Evolutionary conservation across 2,888 invertebrate genomes (phyloP), one percentile per base, ranked within the genome.

Genomic region (Eucriotettix oculatus): DNA sequence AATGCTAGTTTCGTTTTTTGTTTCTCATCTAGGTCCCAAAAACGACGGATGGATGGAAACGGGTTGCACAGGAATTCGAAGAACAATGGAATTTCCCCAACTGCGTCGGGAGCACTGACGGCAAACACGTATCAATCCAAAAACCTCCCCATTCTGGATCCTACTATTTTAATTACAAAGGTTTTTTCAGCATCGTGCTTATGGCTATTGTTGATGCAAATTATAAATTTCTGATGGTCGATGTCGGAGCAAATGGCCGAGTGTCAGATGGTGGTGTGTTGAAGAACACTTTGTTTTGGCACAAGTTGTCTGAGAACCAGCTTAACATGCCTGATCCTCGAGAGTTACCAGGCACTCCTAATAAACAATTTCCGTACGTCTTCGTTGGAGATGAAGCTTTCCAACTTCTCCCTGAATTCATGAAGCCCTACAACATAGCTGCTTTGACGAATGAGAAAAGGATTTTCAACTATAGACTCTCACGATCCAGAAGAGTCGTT

Each of bases 351-450:
- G 52, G 41, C 12, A 61, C 43, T 44, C 14, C 54, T 54, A 42
- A 54, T 43, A 48, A 53, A 56, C 52, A 57, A 42, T 44, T 59
- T 57, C 57, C 53, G 3, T 62, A 62, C 48, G 58, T 58, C 10
- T 62, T 62, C 57, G 10, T 62, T 42, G 60, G 63, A 29, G 60
- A 62, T 58, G 61, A 63, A 60, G 63, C 60, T 54, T 63, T 63
- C 58, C 58, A 54, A 48, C 60, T 63, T 12, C 57, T 55, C 12
- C 59, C 57, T 48, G 53, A 63, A 29, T 62, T 63, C 42, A 59
- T 62, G 57, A 61, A 62, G 41, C 54, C 61, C 48, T 59, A 61
- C 43, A 63, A 42, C 42, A 29, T 10, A 56, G n/a, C 14, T 16
- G 56, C 11, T 56, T 16, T 56, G n/a, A 56, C 29, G 29, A n/a